phyloP scores from a whole-genome alignment of 2,797 vertebrate genomes.

The Mus spretus region DNA sequence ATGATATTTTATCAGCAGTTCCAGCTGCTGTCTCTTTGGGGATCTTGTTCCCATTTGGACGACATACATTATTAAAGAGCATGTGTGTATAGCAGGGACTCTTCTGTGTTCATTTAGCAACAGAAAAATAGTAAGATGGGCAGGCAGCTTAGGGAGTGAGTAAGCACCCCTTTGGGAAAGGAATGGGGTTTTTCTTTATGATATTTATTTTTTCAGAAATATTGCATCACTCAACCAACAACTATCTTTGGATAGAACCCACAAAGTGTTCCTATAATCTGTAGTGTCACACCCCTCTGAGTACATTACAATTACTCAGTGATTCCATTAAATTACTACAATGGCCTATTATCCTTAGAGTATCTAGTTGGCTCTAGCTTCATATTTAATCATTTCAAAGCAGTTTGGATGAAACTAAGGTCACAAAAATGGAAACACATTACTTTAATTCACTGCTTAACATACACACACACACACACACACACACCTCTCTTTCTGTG shows the following conservation, averaged over 20 bases:
- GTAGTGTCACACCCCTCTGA: neutral
- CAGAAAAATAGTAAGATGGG: neutral
- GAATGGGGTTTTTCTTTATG: slow-evolving; percentile 32
- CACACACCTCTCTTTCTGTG: too few relatives aligned
- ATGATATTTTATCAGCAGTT: slow-evolving; percentile 28
- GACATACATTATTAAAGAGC: slow-evolving; percentile 16
- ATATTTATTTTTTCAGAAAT: slow-evolving; percentile 20
- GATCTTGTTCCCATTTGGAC: neutral
- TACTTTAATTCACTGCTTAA: slow-evolving; percentile 1
- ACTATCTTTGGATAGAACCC: slow-evolving; percentile 19
- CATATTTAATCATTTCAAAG: neutral
- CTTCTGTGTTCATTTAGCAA: slow-evolving; percentile 38
- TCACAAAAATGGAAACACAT: neutral
- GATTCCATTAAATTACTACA: slow-evolving; percentile 13
- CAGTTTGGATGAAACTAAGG: neutral
- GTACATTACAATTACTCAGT: neutral
- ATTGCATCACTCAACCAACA: slow-evolving; percentile 4
- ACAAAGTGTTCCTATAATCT: slow-evolving; percentile 32
- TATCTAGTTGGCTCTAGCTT: slow-evolving; percentile 16
- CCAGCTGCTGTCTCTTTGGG: neutral
- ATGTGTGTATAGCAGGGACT: neutral
- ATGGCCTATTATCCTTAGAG: neutral
- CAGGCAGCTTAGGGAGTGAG: neutral
- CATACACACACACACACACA: neutral
- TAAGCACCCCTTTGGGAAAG: neutral